Percentiles rank a stretch among this genome's conserved stretches.
Conservation (phyloP, 1,140 invertebrate genomes). For the Caenorhabditis inopinata region DNA sequence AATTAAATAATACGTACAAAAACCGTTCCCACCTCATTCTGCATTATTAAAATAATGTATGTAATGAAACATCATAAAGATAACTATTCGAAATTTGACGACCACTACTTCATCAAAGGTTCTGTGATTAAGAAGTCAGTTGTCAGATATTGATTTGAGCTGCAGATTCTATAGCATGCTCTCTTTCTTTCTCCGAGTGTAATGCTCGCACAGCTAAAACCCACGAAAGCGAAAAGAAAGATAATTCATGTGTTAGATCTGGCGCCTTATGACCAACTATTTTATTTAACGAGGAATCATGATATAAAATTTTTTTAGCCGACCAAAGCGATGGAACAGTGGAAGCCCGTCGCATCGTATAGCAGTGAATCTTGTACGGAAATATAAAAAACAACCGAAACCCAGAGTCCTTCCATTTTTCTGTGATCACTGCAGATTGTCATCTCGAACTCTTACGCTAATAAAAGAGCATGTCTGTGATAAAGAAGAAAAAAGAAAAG, state of each 20-base stretch:
- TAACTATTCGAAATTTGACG: too few relatives aligned
- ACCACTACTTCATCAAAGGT: too few relatives aligned
- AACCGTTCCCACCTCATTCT: neutral
- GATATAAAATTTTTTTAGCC: neutral
- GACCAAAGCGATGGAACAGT: conserved; percentile 14
- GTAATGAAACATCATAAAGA: neutral
- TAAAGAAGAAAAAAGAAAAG: neutral
- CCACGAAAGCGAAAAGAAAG: conserved; percentile 2
- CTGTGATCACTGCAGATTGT: neutral
- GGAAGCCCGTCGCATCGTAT: neutral
- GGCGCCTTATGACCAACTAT: too few relatives aligned
- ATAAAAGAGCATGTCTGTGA: conserved; percentile 2
- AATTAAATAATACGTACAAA: too few relatives aligned
- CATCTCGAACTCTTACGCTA: neutral
- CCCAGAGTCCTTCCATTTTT: conserved; percentile 6
- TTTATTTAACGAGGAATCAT: too few relatives aligned
- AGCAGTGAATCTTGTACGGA: neutral
- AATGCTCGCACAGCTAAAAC: neutral
- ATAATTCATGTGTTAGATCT: too few relatives aligned
- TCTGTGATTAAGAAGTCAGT: too few relatives aligned
- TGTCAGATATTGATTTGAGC: too few relatives aligned
- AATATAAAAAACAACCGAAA: neutral
- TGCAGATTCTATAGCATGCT: neutral
- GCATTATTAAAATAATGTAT: neutral
- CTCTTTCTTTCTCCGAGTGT: neutral